Conservation (phyloP, 2,888 invertebrate genomes). For the Eupithecia vulgata region DNA sequence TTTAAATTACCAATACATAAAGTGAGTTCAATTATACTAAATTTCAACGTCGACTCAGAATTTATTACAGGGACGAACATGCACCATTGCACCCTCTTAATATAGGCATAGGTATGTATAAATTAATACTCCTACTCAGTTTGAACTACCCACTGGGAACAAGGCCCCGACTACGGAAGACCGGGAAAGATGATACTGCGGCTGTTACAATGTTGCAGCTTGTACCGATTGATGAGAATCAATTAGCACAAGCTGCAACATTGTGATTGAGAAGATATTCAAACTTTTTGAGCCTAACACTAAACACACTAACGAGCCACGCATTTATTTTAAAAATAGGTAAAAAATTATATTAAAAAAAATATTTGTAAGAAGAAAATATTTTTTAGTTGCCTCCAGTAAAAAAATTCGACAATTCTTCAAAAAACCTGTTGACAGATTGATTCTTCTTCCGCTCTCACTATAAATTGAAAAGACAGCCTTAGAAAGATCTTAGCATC, state of each 20-base stretch:
- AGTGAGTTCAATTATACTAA: slow-evolving; percentile 10
- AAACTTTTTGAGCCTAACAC: too few species aligned
- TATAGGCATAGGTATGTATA: slow-evolving; percentile 55
- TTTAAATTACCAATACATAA: background rate
- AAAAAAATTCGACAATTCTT: background rate
- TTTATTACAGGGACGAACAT: slow-evolving; percentile 51
- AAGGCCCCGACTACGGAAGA: slow-evolving; percentile 4
- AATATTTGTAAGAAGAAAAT: too few species aligned
- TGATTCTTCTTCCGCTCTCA: background rate
- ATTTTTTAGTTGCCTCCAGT: too few species aligned
- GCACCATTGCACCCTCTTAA: slow-evolving; percentile 49
- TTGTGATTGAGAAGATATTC: too few species aligned
- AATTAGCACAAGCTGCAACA: too few species aligned
- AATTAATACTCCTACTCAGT: slow-evolving; percentile 55
- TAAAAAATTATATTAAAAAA: too few species aligned
- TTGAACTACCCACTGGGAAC: slow-evolving; percentile 51
- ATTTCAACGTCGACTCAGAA: slow-evolving; percentile 33
- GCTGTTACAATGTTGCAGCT: too few species aligned
- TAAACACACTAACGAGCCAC: too few species aligned
- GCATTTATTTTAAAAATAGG: too few species aligned
- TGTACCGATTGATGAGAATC: too few species aligned
- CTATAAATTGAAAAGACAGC: background rate
- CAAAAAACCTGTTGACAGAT: background rate
- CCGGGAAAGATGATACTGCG: too few species aligned
- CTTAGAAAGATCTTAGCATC: background rate